phyloP scores from a whole-genome alignment of 2,888 invertebrate genomes.

The Eledona agricola region DNA sequence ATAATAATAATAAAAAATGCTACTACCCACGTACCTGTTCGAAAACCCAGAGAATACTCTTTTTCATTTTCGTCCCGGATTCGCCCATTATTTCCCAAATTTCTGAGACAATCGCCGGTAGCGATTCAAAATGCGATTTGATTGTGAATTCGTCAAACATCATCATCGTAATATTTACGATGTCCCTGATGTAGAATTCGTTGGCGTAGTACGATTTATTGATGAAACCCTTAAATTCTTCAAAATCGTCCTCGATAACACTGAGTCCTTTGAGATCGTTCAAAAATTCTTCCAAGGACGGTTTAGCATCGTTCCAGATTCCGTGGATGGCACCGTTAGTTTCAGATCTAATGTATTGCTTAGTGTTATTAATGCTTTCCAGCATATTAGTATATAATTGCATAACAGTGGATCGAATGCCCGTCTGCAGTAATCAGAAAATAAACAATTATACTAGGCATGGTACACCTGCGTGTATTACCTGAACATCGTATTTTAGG shows the following conservation, averaged over 20 bases:
- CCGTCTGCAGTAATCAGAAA: constrained; percentile 56
- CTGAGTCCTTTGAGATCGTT: constrained; percentile 77
- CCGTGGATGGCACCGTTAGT: constrained; percentile 72
- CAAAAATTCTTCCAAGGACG: constrained; percentile 73
- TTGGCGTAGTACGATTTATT: constrained; percentile 82
- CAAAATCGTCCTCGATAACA: constrained; percentile 77
- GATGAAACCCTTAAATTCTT: constrained; percentile 73
- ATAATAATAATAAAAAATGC: too few relatives aligned
- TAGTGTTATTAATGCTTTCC: constrained; percentile 71
- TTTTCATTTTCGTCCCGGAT: constrained; percentile 79
- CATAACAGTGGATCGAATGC: constrained; percentile 60
- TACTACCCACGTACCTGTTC: constrained; percentile 70
- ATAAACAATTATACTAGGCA: constrained; percentile 30
- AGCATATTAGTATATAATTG: constrained; percentile 65
- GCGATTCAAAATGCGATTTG: constrained; percentile 77
- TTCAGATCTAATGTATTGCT: constrained; percentile 75
- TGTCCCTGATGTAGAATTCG: constrained; percentile 84
- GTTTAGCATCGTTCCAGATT: constrained; percentile 80
- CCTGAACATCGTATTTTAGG: constrained; percentile 70
- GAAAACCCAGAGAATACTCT: constrained; percentile 78
- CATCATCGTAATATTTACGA: constrained; percentile 74
- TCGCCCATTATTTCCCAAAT: constrained; percentile 88
- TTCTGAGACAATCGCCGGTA: constrained; percentile 83
- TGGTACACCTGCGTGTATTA: constrained; percentile 47
- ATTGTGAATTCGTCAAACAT: constrained; percentile 82